Conservation (phyloP, 2,888 invertebrate genomes). For the Leptothorax acervorum region DNA sequence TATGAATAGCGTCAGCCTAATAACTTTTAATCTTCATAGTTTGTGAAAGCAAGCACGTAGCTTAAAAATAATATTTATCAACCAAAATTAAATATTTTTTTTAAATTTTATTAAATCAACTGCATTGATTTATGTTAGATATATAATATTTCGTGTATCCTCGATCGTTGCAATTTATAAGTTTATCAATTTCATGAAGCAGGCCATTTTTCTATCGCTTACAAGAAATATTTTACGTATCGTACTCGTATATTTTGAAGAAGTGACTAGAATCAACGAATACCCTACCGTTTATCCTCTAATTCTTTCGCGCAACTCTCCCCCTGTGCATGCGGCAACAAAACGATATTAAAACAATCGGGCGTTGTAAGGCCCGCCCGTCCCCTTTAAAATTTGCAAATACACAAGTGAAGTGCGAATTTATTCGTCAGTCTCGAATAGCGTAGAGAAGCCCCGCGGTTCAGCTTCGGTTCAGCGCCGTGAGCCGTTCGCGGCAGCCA, state of each 20-base stretch:
- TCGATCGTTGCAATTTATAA: background rate
- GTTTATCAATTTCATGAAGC: background rate
- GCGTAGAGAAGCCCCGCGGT: constrained; percentile 65
- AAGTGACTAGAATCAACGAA: background rate
- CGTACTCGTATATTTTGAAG: constrained; percentile 4
- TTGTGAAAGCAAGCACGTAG: background rate
- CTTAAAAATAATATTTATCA: constrained; percentile 1
- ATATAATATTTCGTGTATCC: background rate
- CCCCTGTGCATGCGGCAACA: constrained; percentile 21
- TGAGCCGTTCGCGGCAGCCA: constrained; percentile 67
- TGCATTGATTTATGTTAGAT: background rate
- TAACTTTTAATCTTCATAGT: constrained; percentile 13
- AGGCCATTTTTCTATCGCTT: background rate
- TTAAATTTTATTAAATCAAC: constrained; percentile 5
- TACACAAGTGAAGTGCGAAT: constrained; percentile 82
- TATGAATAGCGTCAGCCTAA: background rate
- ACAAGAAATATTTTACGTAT: background rate
- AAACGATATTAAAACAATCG: constrained; percentile 79
- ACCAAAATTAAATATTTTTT: constrained; percentile 6
- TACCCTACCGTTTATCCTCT: constrained; percentile 25
- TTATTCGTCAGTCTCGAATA: constrained; percentile 78
- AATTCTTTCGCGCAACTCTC: constrained; percentile 30
- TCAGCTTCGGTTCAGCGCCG: constrained; percentile 68
- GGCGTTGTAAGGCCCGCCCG: constrained; percentile 75
- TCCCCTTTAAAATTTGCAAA: constrained; percentile 81